These are phyloP conservation scores for Pyrrhia umbra DNA, from an alignment of 2,888 invertebrate species.

Conservation along the genomic window DNA sequence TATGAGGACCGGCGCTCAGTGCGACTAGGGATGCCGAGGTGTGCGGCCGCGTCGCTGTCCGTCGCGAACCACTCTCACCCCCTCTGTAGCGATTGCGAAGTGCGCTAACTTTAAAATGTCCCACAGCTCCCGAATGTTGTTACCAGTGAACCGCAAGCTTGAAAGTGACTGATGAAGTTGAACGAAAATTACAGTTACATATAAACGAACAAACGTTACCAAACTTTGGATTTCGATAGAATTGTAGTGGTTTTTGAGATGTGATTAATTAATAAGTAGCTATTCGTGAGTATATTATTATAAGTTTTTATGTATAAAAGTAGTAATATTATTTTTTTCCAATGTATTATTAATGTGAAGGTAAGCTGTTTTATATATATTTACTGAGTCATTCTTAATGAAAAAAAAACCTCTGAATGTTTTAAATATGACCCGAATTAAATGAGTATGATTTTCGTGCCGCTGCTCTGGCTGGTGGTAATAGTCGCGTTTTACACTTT, in stretches of 20 bases:
- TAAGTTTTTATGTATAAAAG: not conserved
- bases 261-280: slow-evolving; percentile 77
- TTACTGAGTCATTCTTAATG: not conserved
- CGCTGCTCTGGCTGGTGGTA: not conserved
- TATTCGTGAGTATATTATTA: slow-evolving; percentile 70
- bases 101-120: slow-evolving; percentile 84
- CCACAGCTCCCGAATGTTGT: slow-evolving; percentile 65
- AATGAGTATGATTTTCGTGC: not conserved
- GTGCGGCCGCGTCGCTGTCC: slow-evolving; percentile 64
- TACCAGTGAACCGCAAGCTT: slow-evolving; percentile 70
- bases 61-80: slow-evolving; percentile 56
- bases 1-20: slow-evolving; percentile 66
- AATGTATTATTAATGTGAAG: not conserved
- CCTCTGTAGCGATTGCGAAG: slow-evolving; percentile 64
- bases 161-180: slow-evolving; percentile 79
- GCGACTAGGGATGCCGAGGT: slow-evolving; percentile 68
- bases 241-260: slow-evolving; percentile 81
- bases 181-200: slow-evolving; percentile 59
- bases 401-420: not conserved
- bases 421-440: not conserved
- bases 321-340: not conserved
- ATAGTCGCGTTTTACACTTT: not conserved
- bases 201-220: slow-evolving; percentile 59
- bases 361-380: not conserved
- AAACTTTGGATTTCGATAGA: slow-evolving; percentile 81